phyloP scores from a whole-genome alignment of 2,888 invertebrate genomes.

The Cryptus viduatorius region DNA sequence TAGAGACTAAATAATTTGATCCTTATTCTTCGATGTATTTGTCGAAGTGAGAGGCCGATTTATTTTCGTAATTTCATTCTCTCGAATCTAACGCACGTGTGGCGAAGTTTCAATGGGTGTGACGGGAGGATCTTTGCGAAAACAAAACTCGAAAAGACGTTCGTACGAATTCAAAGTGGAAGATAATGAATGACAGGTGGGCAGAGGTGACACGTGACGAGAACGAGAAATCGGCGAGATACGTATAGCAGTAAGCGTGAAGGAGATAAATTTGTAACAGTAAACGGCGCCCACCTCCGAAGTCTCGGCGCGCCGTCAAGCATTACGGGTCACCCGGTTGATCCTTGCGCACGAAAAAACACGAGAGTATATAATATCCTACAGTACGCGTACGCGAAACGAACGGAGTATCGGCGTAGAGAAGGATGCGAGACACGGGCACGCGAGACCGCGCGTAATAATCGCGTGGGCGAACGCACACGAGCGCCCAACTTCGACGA shows the following conservation, averaged over 20 bases:
- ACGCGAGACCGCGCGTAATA: constrained; percentile 39
- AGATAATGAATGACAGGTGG: constrained; percentile 36
- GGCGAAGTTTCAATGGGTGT: background rate
- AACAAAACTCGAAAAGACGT: constrained; percentile 6
- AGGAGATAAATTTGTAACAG: constrained; percentile 61
- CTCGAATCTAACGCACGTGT: background rate
- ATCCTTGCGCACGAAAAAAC: constrained; percentile 48
- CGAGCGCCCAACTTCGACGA: constrained; percentile 50
- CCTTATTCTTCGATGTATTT: background rate
- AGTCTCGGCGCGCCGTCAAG: constrained; percentile 42
- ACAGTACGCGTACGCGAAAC: constrained; percentile 30
- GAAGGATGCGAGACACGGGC: constrained; percentile 52
- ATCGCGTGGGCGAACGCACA: constrained; percentile 57
- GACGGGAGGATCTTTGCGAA: constrained; percentile 5
- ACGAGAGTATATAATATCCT: constrained; percentile 12
- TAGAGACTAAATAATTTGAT: background rate
- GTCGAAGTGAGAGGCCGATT: background rate
- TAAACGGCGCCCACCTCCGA: constrained; percentile 64
- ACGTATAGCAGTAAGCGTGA: constrained; percentile 10
- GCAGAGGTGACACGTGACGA: constrained; percentile 47
- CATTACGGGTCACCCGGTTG: constrained; percentile 59
- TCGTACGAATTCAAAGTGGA: constrained; percentile 51
- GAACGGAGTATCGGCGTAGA: constrained; percentile 40
- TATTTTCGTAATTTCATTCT: background rate
- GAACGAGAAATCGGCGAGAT: constrained; percentile 34